These are phyloP conservation scores for Menura novaehollandiae DNA, from an alignment of 2,113 vertebrate species.

Conservation along the genomic window DNA sequence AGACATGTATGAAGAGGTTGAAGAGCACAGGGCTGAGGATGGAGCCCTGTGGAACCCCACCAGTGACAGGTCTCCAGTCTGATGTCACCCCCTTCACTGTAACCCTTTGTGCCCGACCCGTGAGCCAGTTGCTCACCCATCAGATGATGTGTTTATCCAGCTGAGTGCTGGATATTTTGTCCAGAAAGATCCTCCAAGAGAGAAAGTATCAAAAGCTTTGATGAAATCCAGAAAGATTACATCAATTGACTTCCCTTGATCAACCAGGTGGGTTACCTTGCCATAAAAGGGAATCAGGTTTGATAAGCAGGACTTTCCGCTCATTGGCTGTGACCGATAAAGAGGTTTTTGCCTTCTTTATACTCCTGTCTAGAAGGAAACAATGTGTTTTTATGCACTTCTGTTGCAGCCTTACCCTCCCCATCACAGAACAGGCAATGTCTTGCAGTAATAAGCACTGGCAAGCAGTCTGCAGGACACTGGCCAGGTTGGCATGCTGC, in stretches of 20 bases:
- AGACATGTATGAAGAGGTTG: not conserved
- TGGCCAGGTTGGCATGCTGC: not conserved
- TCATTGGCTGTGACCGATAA: not conserved
- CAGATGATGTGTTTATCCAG: not conserved
- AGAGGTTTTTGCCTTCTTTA: not conserved
- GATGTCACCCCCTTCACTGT: not conserved
- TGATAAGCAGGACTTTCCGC: not conserved
- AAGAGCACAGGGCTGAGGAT: not conserved
- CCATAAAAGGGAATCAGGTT: not conserved
- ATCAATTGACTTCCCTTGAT: not conserved
- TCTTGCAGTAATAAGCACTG: not conserved
- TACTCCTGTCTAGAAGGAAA: fast-evolving
- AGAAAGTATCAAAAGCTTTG: not conserved
- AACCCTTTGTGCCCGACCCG: not conserved
- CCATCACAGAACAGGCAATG: not conserved
- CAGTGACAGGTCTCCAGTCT: not conserved
- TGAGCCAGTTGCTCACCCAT: fast-evolving
- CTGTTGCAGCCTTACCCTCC: not conserved
- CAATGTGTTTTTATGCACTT: fast-evolving
- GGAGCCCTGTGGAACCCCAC: not conserved
- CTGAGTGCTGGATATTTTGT: not conserved
- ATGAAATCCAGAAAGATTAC: not conserved
- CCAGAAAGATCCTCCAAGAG: not conserved
- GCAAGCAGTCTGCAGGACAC: not conserved
- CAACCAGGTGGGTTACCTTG: not conserved